Evolutionary conservation across 2,113 vertebrate species (phyloP), one percentile per base, ranked within the genome.

Genomic region (Syngnathus floridae): DNA sequence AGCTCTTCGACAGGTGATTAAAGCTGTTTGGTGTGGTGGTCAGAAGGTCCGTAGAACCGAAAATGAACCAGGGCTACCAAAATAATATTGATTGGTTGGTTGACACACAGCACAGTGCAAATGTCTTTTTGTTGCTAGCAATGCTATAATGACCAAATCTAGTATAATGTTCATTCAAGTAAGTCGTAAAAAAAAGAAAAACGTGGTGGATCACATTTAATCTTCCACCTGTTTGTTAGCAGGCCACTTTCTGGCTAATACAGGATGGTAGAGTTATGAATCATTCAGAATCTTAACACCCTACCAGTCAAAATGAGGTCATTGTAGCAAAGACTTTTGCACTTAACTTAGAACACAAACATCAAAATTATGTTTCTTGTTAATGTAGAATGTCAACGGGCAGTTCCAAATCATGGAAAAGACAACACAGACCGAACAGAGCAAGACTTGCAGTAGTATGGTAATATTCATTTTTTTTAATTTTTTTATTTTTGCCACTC

Each of bases 1-100:
- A 4, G 37, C 68, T 49, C 69, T 78, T 66, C 67, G 55, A 79
- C 8, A 70, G 74, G 70, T 77, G 78, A 84, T 80, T 78, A 78
- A 68, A 64, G 75, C 57, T 17, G 62, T 52, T 58, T 64, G 46
- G 66, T 59, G 61, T 49, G 62, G 79, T 67, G 83, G 71, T 49
- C 56, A 54, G 3, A 21, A 22, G 2, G 21, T 56, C 48, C 67
- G 64, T 59, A 41, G 1, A 40, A 21, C n/a, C 13, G 3, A 31
- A 31, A 31, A 31, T 49, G 45, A 48, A 48, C 45, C 17, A 48
- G 45, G 16, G 7, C 1, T 49, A n/a, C 19, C 19, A 3, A 10
- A 51, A 48, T 48, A 48, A 8, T 17, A 31, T n/a, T 19, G 17
- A 7, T 48, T 19, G 46, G 4, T 46, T 46, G 14, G 13, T 46